Base-by-base conservation (phyloP, 2,113 vertebrate genomes). In the Scomber scombrus region DNA sequence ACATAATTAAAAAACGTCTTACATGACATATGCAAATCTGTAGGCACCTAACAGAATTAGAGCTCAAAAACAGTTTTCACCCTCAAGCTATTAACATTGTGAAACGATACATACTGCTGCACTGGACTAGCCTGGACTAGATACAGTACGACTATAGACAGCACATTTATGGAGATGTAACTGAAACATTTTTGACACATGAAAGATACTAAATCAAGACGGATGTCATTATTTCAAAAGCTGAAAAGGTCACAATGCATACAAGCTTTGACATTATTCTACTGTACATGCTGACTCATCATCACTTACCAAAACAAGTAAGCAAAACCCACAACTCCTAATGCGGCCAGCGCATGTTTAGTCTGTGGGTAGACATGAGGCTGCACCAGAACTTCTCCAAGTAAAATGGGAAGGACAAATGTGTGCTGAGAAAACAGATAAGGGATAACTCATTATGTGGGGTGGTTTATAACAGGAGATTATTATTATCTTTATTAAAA, bases 221-320 rank as follows among this genome's bases (percentile, higher is more conserved):
- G 2, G 7, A 52, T 18, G 14, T 18, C 0, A 8, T 26, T 54
- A 15, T 12, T 64, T 60, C 34, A 47, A 73, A 68, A 40, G 34
- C 34, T 1, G 34, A 40, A 40, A 40, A 40, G 34, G 34, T 40
- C 8, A 6, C 7, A 40, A 40, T 40, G 9, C 34, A 40, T 40
- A 40, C 34, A 40, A 9, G 34, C 34, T 40, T 29, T 49, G 4
- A 16, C 34, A 31, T 19, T 34, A 16, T 19, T 9, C 16, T 65
- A 4, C 15, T 26, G 40, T 11, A 12, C 16, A 5, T 18, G 31
- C 45, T 58, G 58, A 75, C 19, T 73, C 26, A 50, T 73, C 26
- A 50, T 19, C 57, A 85, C 93, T 89, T 77, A 95, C 95, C 95
- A 95, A 11, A 63, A 74, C 8, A 93, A 75, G 26, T 95, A 95